phyloP scores from a whole-genome alignment of 2,113 vertebrate species.

The Anoura caudifer region DNA sequence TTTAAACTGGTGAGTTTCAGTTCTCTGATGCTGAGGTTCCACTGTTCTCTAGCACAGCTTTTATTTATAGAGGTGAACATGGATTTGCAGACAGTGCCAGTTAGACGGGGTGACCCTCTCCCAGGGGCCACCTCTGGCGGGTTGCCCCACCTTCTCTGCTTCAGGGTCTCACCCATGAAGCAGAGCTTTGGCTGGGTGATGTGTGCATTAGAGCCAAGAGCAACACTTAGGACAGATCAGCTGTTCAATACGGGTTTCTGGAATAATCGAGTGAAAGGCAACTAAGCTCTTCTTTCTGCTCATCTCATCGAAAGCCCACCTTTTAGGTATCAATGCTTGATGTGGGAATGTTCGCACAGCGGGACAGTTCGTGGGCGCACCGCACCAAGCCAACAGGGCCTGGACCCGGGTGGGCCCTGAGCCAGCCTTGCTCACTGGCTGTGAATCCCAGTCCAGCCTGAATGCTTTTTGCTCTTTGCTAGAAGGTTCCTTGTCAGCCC shows the following conservation, averaged over 20 bases:
- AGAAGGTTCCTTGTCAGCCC: rapidly evolving
- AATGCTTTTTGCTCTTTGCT: neutral
- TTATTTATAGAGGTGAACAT: neutral
- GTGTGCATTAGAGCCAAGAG: neutral
- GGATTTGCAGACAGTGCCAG: neutral
- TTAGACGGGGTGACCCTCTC: neutral
- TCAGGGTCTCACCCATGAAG: neutral
- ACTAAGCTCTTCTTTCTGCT: neutral
- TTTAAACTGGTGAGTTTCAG: neutral
- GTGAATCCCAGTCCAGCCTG: rapidly evolving
- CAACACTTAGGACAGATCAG: neutral
- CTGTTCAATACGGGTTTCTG: neutral
- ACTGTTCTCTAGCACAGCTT: neutral
- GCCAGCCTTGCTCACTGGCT: neutral
- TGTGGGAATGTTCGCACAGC: rapidly evolving
- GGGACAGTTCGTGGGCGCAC: rapidly evolving
- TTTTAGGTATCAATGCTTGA: rapidly evolving
- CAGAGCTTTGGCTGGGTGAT: neutral
- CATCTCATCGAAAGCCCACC: rapidly evolving
- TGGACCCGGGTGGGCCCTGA: rapidly evolving
- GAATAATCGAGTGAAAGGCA: neutral
- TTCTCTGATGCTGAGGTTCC: neutral
- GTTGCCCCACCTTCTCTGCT: neutral
- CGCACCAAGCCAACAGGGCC: rapidly evolving
- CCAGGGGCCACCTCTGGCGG: neutral